Percentiles rank a stretch among this genome's conserved stretches.
These are phyloP conservation scores for Leucozona laternaria DNA, from an alignment of 2,888 invertebrate species.

Conservation along the genomic window DNA sequence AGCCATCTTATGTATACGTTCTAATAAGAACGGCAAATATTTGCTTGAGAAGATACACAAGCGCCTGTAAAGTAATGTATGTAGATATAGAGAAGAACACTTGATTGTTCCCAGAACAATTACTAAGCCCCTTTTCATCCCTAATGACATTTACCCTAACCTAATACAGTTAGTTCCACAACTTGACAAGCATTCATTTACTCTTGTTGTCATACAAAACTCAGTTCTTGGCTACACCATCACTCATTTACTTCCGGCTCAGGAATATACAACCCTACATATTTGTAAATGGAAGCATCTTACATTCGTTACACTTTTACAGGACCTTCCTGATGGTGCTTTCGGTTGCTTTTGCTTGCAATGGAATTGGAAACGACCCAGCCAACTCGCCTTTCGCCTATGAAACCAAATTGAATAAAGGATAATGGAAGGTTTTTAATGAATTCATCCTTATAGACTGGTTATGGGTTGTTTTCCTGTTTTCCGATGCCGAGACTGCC, in stretches of 20 bases:
- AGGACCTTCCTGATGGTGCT: not conserved
- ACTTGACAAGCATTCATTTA: slow-evolving; percentile 39
- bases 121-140: slow-evolving; percentile 22
- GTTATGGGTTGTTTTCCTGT: slow-evolving; percentile 58
- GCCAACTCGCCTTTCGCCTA: slow-evolving; percentile 47
- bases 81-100: slow-evolving; percentile 13
- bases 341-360: slow-evolving; percentile 30
- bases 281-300: slow-evolving; percentile 22
- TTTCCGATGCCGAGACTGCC: slow-evolving; percentile 17
- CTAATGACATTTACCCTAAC: slow-evolving; percentile 44
- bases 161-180: slow-evolving; percentile 36
- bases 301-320: slow-evolving; percentile 33
- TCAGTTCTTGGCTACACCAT: slow-evolving; percentile 44
- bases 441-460: slow-evolving; percentile 68
- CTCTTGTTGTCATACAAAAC: slow-evolving; percentile 45
- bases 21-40: slow-evolving; percentile 29
- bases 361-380: slow-evolving; percentile 1
- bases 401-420: slow-evolving; percentile 67
- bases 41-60: slow-evolving; percentile 27
- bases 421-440: slow-evolving; percentile 69
- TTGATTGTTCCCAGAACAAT: slow-evolving; percentile 47
- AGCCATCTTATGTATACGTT: slow-evolving; percentile 1
- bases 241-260: slow-evolving; percentile 42
- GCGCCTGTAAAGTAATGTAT: not conserved
- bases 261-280: not conserved